Base-by-base conservation (phyloP, 2,797 vertebrate genomes). In the Pampus argenteus region DNA sequence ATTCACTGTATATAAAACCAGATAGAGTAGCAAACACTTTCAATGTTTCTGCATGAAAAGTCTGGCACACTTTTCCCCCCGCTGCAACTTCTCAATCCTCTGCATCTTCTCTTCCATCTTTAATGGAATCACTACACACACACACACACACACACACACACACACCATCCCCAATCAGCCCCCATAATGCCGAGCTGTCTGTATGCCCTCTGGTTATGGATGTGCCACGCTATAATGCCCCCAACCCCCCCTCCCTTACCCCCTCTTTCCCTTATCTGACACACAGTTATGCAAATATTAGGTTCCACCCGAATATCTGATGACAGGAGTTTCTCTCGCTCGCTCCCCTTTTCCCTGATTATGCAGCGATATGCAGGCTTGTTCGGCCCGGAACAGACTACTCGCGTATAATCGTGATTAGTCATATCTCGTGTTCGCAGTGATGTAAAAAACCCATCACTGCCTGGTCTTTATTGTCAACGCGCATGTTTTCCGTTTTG, bases 281-380 rank as follows among this genome's bases (percentile, higher is more conserved):
- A 79, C 74, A 69, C 78, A 73, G 88, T 87, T 91, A 93, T 92
- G 91, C 91, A 92, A 93, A 92, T 91, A 88, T 88, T 84, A 87
- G 77, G 87, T 89, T 91, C 89, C 86, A 83, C 78, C 79, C 51
- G 58, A 84, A 85, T 86, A 89, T 89, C 84, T 88, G 86, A 86
- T 86, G 84, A 88, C 86, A 85, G 82, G 81, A 88, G 86, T 84
- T 89, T 81, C 82, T 82, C 81, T 56, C 66, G 49, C 86, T 85
- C 75, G 74, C 66, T 59, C 61, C 23, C 26, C 69, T 31, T 48
- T 57, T 57, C 44, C 55, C 86, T 67, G 90, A 93, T 91, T 74
- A 83, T 85, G 79, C 71, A 31, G 78, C n/a, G 91, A 93, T 92
- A 91, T 25, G 54, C 54, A 22, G 84, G 79, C 78, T 72, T 69